phyloP scores from a whole-genome alignment of 2,888 invertebrate genomes.

The Polydrusus tereticollis region DNA sequence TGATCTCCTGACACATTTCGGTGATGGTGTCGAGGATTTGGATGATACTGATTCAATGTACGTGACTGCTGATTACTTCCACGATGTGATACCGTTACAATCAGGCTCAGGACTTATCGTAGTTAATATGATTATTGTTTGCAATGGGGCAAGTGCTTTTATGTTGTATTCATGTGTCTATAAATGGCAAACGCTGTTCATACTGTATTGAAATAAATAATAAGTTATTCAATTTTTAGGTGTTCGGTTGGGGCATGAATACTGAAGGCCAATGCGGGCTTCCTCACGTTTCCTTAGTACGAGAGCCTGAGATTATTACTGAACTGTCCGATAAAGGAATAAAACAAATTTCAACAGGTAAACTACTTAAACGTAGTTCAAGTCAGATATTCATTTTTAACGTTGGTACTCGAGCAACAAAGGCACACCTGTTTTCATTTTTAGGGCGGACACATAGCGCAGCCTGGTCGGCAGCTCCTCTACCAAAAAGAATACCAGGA shows the following conservation, averaged over 20 bases:
- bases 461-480: conserved; percentile 73
- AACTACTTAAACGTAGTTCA: neutral
- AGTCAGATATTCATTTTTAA: neutral
- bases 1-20: conserved; percentile 76
- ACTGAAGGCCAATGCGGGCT: conserved; percentile 74
- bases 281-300: conserved; percentile 70
- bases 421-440: neutral
- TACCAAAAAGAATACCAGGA: conserved; percentile 62
- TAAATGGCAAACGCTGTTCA: no score
- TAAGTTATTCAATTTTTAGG: conserved; percentile 54
- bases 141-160: no score
- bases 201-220: no score
- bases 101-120: conserved; percentile 75
- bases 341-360: conserved; percentile 72
- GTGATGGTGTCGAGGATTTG: conserved; percentile 78
- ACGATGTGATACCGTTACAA: conserved; percentile 75
- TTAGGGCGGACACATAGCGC: conserved; percentile 73
- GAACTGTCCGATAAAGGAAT: conserved; percentile 70
- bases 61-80: conserved; percentile 72
- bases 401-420: neutral
- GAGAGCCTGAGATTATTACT: conserved; percentile 71
- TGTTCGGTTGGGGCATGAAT: conserved; percentile 76
- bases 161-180: no score
- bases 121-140: no score
- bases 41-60: conserved; percentile 74